These are phyloP conservation scores for Pogonomyrmex californicus DNA, from an alignment of 1,140 invertebrate genomes.

Conservation along the genomic window DNA sequence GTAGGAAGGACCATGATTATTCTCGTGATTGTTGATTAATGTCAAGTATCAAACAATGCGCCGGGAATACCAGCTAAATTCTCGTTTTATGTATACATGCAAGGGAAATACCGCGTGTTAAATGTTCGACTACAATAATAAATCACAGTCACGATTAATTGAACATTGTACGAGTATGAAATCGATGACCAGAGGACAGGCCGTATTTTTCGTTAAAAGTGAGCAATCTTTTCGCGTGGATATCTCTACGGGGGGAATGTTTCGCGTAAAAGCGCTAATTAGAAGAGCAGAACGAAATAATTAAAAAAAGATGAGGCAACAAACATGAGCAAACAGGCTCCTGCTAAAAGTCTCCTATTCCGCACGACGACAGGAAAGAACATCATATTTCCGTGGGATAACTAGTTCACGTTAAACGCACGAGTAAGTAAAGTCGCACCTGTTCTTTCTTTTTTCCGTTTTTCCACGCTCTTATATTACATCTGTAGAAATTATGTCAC, in stretches of 20 bases:
- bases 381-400: neutral
- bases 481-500: neutral
- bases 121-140: constrained; percentile 23
- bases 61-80: neutral
- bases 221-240: neutral
- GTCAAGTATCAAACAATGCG: constrained; percentile 42
- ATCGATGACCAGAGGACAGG: neutral
- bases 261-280: constrained; percentile 24
- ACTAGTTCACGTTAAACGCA: constrained; percentile 3
- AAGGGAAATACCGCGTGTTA: constrained; percentile 15
- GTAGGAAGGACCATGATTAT: constrained; percentile 13
- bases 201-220: constrained; percentile 5
- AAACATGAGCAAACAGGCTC: constrained; percentile 8
- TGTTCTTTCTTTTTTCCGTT: neutral
- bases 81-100: neutral
- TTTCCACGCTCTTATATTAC: neutral
- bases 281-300: neutral
- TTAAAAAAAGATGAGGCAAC: neutral
- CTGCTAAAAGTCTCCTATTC: neutral
- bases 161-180: constrained; percentile 12
- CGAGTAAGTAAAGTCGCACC: neutral
- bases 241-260: neutral
- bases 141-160: constrained; percentile 35
- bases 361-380: neutral
- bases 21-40: constrained; percentile 39